Conservation (phyloP, 2,113 vertebrate genomes). For the Siphamia tubifer region DNA sequence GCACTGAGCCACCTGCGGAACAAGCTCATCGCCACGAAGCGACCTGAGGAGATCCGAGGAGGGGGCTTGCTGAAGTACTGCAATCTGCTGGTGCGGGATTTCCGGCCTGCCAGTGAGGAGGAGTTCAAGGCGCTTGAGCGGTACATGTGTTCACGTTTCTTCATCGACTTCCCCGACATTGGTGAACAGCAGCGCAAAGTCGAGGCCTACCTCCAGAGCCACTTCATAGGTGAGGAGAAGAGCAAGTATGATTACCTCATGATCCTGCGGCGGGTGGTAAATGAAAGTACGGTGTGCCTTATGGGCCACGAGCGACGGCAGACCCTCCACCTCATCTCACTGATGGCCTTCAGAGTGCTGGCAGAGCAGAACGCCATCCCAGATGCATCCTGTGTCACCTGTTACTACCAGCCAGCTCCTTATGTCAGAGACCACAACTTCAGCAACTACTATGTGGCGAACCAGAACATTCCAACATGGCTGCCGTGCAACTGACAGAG, state of each 20-base stretch:
- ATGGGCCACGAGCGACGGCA: slow-evolving; percentile 97
- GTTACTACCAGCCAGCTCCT: slow-evolving; percentile 97
- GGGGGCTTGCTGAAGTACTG: slow-evolving; percentile 97
- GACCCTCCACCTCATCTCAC: slow-evolving; percentile 94
- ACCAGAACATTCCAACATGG: slow-evolving; percentile 95
- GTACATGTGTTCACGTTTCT: slow-evolving; percentile 98
- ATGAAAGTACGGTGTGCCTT: slow-evolving; percentile 98
- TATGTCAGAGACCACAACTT: slow-evolving; percentile 96
- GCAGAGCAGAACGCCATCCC: slow-evolving; percentile 95
- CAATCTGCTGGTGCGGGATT: slow-evolving; percentile 93
- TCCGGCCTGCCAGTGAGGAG: slow-evolving; percentile 86
- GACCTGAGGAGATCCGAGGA: slow-evolving; percentile 95
- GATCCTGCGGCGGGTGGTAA: slow-evolving; percentile 92
- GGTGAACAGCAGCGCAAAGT: slow-evolving; percentile 94
- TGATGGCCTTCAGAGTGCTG: slow-evolving; percentile 90
- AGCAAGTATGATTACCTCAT: slow-evolving; percentile 98
- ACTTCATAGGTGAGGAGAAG: slow-evolving; percentile 94
- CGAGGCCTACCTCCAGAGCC: slow-evolving; percentile 96
- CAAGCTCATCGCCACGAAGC: slow-evolving; percentile 94
- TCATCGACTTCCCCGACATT: slow-evolving; percentile 98
- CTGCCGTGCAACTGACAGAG: slow-evolving; percentile 92
- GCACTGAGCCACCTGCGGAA: slow-evolving; percentile 90
- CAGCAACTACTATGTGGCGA: slow-evolving; percentile 96
- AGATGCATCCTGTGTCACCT: slow-evolving; percentile 92
- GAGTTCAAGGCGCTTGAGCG: slow-evolving; percentile 93